Base-by-base conservation (phyloP, 2,797 vertebrate genomes). In the Synaphobranchus kaupii region DNA sequence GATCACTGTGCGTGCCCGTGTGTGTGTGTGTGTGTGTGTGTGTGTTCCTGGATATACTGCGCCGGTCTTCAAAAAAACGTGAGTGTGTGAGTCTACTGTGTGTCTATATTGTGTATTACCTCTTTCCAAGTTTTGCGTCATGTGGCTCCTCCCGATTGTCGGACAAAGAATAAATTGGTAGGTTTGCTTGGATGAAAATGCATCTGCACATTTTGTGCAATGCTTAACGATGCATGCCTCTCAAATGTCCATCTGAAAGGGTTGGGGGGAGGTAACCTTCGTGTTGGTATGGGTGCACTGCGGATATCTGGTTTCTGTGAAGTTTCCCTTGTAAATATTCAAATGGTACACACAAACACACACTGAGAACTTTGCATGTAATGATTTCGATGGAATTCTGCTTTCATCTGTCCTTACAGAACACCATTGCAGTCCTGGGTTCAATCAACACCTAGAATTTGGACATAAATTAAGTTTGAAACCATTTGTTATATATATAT, bases 361-460 rank as follows among this genome's bases (percentile, higher is more conserved):
- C 20, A 90, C 89, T 56, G 22, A 20, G 0, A 66, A n/a, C 60
- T n/a, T 86, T 82, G 83, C 76, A 44, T 54, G 81, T 60, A 68
- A 28, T 22, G 13, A 8, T 56, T 9, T 56, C 8, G 4, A 9
- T 56, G 1, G 15, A 60, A 60, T 60, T 60, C 20, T 60, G 58
- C 58, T 60, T 60, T 22, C 58, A 60, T 60, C 13, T 60, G 58
- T 17, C 58, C 13, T 60, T 22, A 60, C 15, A 60, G 50, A 52
- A 52, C 50, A 52, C 50, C 50, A 5, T 52, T 52, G 50, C 50
- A 52, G 6, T 0, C 6, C 10, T 7, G 10, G 50, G 0, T 39
- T 39, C 54, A 56, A 56, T 15, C 54, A 6, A 56, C 54, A 4
- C 54, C 8, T 56, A 56, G 9, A 10, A 56, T 56, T n/a, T n/a